Evolutionary conservation across 2,113 vertebrate genomes (phyloP), one percentile per base, ranked within the genome.

Genomic region (Percopsis transmontana): DNA sequence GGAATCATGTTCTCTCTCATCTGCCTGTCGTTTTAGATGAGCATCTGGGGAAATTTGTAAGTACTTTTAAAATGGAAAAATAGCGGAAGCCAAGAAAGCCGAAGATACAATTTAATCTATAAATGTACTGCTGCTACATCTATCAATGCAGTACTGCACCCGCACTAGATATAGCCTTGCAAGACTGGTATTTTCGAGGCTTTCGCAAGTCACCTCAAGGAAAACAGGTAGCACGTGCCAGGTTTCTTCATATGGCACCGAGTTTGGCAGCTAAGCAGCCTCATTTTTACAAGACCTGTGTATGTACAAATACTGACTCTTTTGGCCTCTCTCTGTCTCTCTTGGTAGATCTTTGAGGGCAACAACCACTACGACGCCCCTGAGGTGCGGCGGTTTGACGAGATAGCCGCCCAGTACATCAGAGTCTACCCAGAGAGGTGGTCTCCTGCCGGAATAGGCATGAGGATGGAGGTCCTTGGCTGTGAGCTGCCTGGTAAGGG

Each of bases 291-390:
- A 33, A 8, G 48, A 40, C 47, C 48, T 20, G 6, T 66, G 27
- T 7, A 33, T 7, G 27, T 33, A 33, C 42, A 44, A 44, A 44
- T 44, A 15, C 11, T 64, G 11, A 66, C 40, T 56, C 20, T 33
- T 23, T 19, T 45, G 10, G 0, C n/a, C 1, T 39, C 41, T 73
- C 66, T 47, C 5, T 44, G 10, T 58, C 23, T 45, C 24, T 70
- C 13, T 24, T 42, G 6, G 12, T 83, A 99, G 97, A 89, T 98
- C 54, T 98, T 99, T 66, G 97, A 99, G 84, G 97, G 97, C 15
- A 99, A 98, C 88, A 91, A 94, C 69, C 96, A 99, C 88, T 99
- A 96, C 0, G 97, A 99, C 68, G 96, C 95, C 14, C 97, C 97
- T 0, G 97, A 99, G 82, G 93, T 99, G 60, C 92, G 97, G 27